Base-by-base conservation (phyloP, 2,797 vertebrate genomes). In the Poeciliopsis turneri region DNA sequence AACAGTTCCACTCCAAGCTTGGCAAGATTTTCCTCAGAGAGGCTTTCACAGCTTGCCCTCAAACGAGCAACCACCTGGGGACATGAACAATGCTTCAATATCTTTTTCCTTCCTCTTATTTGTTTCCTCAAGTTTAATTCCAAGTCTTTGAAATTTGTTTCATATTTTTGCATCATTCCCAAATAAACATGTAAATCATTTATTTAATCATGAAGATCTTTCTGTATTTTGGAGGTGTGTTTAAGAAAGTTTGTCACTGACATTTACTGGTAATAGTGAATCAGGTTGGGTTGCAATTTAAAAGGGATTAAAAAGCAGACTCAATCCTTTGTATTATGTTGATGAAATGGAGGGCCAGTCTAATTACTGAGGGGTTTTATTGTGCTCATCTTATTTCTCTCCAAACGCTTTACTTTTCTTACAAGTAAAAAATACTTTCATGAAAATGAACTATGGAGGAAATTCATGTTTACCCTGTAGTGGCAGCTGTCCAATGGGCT, bases 21-120 rank as follows among this genome's bases (percentile, higher is more conserved):
- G 0, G 96, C 94, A 0, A 96, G 92, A 59, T 95, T 93, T 86
- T 97, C 97, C 85, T 97, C 95, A 0, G 94, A 92, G 33, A 96
- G 93, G 43, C 90, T 78, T 0, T 88, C 89, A 25, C 96, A 96
- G 71, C 94, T 96, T 0, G 92, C 89, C 84, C 82, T 92, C 12
- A 97, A 87, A 76, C 33, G 87, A 7, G 87, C 84, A 0, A 96
- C 81, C 20, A 97, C 96, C 96, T 97, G 12, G 25, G n/a, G 25
- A 41, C 0, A 5, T 74, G 33, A 11, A 81, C 18, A 73, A 33
- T 1, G 23, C 16, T 51, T 73, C 64, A 23, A 28, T 28, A 33
- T 20, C 2, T 30, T 45, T 28, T 25, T 28, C 12, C 15, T 23
- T 20, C 6, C 61, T 36, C 16, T 25, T 53, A 3, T 53, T 25